Base-by-base conservation (phyloP, 1,140 invertebrate species). In the Agrypnia vestita region DNA sequence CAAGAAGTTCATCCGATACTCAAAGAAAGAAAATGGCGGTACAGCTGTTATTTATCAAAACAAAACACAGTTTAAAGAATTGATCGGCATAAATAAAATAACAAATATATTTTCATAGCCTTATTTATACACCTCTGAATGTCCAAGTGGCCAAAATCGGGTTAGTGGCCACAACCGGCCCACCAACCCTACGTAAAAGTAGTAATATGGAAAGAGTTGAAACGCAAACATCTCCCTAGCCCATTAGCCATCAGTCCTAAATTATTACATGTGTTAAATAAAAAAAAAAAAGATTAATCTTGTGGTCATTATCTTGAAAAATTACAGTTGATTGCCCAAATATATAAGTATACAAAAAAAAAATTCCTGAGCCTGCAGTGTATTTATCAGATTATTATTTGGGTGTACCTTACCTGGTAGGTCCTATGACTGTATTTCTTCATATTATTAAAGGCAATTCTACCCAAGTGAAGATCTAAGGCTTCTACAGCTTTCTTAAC, bases 401-500 rank as follows among this genome's bases (percentile, higher is more conserved):
- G 9, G 4, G n/a, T 13, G 17, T 10, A 12, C 11, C 4, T 19
- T 72, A 72, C 69, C 69, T 72, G 69, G 69, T 15, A 13, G 43
- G 69, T 72, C 11, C 0, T 7, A 51, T 49, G n/a, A 10, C 43
- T 19, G 25, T 72, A 51, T 49, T 72, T 72, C 69, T 72, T 46
- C 69, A 72, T 72, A 11, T 11, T 35, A 9, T 72, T 35, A 17
- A 72, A 53, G 15, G 49, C 46, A 72, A 17, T 12, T 53, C 69
- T 72, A 4, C 69, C 69, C 44, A 72, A 0, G n/a, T 72, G 69
- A 11, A 21, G 13, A 19, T 72, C 69, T 3, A 72, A n/a, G 21
- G 0, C 8, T 4, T 64, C 21, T 25, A 13, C 21, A 12, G 13
- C 8, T 10, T 35, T 64, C 35, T 43, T 64, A 25, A 64, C 35